Conservation (phyloP, 2,113 vertebrate species). For the Nansenia antarctica region DNA sequence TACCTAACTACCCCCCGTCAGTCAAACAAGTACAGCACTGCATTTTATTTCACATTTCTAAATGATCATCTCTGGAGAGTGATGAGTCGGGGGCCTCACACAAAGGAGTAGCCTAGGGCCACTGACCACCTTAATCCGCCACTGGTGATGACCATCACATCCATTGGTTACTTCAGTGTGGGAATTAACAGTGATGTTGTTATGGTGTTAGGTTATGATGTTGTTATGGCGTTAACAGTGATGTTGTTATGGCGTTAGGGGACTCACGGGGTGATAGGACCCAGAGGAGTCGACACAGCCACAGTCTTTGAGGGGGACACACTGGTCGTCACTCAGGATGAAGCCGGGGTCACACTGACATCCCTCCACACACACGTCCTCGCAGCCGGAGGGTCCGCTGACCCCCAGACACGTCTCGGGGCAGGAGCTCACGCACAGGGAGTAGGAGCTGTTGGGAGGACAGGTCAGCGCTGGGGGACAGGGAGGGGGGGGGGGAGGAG, state of each 20-base stretch:
- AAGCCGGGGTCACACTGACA: conserved; percentile 76
- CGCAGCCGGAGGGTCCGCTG: conserved; percentile 57
- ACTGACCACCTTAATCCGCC: too few species aligned
- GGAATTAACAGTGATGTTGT: too few species aligned
- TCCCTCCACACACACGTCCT: conserved; percentile 72
- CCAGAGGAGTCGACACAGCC: conserved; percentile 69
- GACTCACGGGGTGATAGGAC: conserved; percentile 74
- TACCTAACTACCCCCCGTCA: neutral
- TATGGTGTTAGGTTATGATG: too few species aligned
- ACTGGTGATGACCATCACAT: too few species aligned
- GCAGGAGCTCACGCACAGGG: conserved; percentile 72
- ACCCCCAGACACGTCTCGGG: conserved; percentile 72
- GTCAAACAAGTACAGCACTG: neutral
- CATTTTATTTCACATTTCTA: neutral
- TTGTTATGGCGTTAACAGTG: too few species aligned
- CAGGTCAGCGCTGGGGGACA: conserved; percentile 69
- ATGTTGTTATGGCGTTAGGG: neutral
- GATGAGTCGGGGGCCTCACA: too few species aligned
- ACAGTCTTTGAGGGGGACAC: conserved; percentile 72
- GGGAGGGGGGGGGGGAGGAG: neutral
- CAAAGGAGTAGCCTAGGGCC: too few species aligned
- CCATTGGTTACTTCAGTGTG: too few species aligned
- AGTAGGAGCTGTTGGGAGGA: conserved; percentile 78
- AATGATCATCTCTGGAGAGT: neutral
- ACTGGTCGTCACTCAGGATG: conserved; percentile 71